Evolutionary conservation across 1,140 invertebrate genomes (phyloP), one percentile per base, ranked within the genome.

Genomic region (Pseudomyrmex sp.): DNA sequence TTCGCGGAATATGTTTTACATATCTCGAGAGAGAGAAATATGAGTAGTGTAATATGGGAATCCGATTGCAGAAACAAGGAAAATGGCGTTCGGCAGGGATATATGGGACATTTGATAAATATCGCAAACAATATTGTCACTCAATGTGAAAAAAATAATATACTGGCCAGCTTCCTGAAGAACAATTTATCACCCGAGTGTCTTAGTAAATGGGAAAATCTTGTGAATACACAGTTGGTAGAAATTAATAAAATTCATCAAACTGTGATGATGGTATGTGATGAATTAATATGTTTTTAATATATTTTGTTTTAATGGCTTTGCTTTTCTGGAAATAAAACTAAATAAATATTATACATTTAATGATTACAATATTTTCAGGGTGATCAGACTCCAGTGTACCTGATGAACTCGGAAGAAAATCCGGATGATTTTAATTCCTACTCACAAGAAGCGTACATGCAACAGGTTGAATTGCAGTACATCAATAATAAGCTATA

Each of bases 91-190:
- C 93, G 96, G 26, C 93, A 95, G 90, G 97, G 96, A 56, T 97
- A 97, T 88, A 97, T 97, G 96, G 97, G 97, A 65, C 97, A 97
- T 93, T 92, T 97, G 84, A 97, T 96, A 73, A 96, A 96, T 92
- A 96, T 97, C 76, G 95, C 96, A 20, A 97, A 97, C 93, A 94
- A 95, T 85, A 95, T 97, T 85, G 95, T 95, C 56, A 90, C 94
- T 70, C 91, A 94, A 68, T 93, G 93, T 77, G 91, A 94, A 76
- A 93, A 94, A 62, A 94, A 90, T 85, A 88, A 92, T 69, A 84
- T 85, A 76, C 88, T 96, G 54, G 91, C 93, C 77, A 93, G 93
- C 79, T 95, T 95, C 90, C 90, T 96, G 26, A 95, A 95, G 73
- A 91, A 94, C 91, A 95, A 96, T 89, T 89, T 96, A 62, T 92